Conservation (phyloP, 1,140 invertebrate genomes). For the Nebria ingens region DNA sequence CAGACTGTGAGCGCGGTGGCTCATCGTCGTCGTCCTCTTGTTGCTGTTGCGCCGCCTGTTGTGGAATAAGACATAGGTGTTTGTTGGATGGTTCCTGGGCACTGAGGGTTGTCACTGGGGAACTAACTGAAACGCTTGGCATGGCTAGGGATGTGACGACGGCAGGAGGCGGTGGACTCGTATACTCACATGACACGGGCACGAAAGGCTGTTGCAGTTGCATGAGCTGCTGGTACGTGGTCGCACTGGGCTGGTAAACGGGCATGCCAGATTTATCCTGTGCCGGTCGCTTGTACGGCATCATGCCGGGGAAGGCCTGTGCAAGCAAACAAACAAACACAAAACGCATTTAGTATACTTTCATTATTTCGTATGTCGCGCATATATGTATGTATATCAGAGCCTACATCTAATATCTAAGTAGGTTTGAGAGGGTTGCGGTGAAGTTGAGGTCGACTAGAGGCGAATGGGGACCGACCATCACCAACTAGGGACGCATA, state of each 20-base stretch:
- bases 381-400: too few species aligned
- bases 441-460: too few species aligned
- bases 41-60: neutral
- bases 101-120: constrained; percentile 5
- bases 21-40: constrained; percentile 10
- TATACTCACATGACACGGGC: constrained; percentile 88
- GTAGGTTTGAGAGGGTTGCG: too few species aligned
- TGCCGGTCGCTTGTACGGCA: constrained; percentile 87
- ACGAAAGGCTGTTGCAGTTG: constrained; percentile 87
- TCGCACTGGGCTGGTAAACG: constrained; percentile 84
- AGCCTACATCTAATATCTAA: too few species aligned
- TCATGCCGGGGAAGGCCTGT: constrained; percentile 87
- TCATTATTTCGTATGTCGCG: neutral
- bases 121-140: constrained; percentile 11
- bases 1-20: neutral
- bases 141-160: constrained; percentile 8
- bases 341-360: neutral
- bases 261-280: constrained; percentile 91
- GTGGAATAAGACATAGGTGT: neutral
- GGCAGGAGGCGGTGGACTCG: constrained; percentile 41
- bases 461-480: neutral
- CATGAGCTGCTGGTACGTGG: constrained; percentile 91
- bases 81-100: neutral
- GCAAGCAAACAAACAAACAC: constrained; percentile 28
- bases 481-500: neutral